Evolutionary conservation across 2,888 invertebrate genomes (phyloP), one percentile per base, ranked within the genome.

Genomic region (Megamerina dolium): DNA sequence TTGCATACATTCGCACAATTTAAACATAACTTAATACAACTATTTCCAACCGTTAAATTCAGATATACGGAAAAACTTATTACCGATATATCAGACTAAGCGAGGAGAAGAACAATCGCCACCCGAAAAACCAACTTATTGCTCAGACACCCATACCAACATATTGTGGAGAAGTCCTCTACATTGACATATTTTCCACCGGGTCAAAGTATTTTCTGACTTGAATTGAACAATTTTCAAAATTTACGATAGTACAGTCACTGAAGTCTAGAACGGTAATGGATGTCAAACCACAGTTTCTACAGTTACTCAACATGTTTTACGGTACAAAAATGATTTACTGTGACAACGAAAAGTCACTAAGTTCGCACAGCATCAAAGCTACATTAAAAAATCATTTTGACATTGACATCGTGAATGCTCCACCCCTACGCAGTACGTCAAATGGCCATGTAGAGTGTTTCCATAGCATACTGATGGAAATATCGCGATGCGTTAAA

Each of bases 401-500:
- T 26, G 35, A 37, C 10, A 31, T 42, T 18, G 26, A 45, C 27
- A 43, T 45, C 18, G 41, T 34, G n/a, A 48, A 46, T 21, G 38
- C 43, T 8, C 50, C 51, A 35, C 45, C 46, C 20, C 43, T 45
- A 10, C 53, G 47, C 33, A 53, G 49, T 26, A 42, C 45, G 26
- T 48, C 49, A 14, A 48, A 48, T 30, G 50, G 45, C 4, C 49
- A 51, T 26, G 45, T 49, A 17, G 43, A 49, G n/a, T 21, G 42
- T 10, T 32, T 51, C 14, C 45, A 50, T n/a, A 45, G 43, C 33
- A 50, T 43, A 27, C 39, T 49, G 17, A 5, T 41, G 13, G 48
- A 48, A 37, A 51, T 49, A 29, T 40, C 51, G n/a, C 45, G 48
- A 10, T 51, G 45, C n/a, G 13, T 51, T 9, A 53, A 48, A 27